phyloP scores from a whole-genome alignment of 1,140 invertebrate genomes.

The Lordiphosa collinella region DNA sequence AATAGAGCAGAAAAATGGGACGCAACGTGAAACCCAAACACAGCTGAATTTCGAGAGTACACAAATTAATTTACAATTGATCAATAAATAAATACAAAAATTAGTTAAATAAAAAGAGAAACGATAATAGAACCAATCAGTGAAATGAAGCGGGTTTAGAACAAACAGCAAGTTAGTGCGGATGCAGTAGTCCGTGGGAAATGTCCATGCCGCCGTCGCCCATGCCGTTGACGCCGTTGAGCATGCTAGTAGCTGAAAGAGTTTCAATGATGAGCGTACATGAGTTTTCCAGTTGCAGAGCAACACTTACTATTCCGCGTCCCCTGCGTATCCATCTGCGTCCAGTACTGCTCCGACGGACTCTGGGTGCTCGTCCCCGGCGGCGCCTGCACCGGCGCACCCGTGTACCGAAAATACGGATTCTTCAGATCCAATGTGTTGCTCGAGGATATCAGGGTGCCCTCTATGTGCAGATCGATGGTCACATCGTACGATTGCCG shows the following conservation, averaged over 20 bases:
- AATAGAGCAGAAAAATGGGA: not conserved
- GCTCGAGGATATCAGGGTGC: slow-evolving; percentile 88
- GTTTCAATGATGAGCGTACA: slow-evolving; percentile 12
- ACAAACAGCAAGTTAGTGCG: slow-evolving; percentile 46
- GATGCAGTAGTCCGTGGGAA: slow-evolving; percentile 69
- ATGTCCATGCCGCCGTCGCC: slow-evolving; percentile 87
- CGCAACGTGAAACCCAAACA: not conserved
- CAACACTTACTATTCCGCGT: slow-evolving; percentile 64
- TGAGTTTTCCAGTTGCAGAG: not conserved
- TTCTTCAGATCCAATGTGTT: slow-evolving; percentile 99
- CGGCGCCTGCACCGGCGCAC: slow-evolving; percentile 91
- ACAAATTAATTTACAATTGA: slow-evolving; percentile 34
- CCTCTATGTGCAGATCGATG: slow-evolving; percentile 95
- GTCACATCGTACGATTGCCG: slow-evolving; percentile 99
- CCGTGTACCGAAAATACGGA: slow-evolving; percentile 97
- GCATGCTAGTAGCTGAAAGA: slow-evolving; percentile 85
- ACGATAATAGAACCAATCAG: slow-evolving; percentile 16
- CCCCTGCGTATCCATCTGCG: slow-evolving; percentile 87
- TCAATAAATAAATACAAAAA: slow-evolving; percentile 37
- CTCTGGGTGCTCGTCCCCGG: slow-evolving; percentile 93
- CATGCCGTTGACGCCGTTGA: slow-evolving; percentile 89
- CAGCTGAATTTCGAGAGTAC: slow-evolving; percentile 3
- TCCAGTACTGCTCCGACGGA: slow-evolving; percentile 95
- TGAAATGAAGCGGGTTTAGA: slow-evolving; percentile 9
- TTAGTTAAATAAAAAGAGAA: slow-evolving; percentile 17